A percentile compares a stretch with the other conserved stretches of the same genome.
Conservation (phyloP, 2,797 vertebrate genomes). For the Chelmon rostratus region DNA sequence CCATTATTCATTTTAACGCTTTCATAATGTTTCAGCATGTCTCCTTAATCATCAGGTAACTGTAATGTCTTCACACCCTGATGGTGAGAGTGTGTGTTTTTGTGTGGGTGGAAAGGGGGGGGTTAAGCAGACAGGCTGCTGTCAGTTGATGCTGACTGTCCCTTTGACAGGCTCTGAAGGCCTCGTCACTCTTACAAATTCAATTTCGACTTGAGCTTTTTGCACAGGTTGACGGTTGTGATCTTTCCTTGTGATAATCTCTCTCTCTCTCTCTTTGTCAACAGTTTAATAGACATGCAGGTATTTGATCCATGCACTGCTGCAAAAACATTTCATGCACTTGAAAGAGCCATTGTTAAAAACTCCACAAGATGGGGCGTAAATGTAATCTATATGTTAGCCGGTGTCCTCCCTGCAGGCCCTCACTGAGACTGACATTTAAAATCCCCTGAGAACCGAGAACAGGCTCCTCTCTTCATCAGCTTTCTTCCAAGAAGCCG, state of each 20-base stretch:
- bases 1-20: not conserved
- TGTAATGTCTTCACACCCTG: not conserved
- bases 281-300: constrained; percentile 39
- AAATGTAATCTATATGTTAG: constrained; percentile 28
- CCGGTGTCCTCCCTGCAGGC: constrained; percentile 14
- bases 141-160: constrained; percentile 58
- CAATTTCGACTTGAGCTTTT: constrained; percentile 41
- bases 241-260: constrained; percentile 31
- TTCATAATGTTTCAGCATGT: not conserved
- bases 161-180: constrained; percentile 60
- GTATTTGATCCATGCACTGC: constrained; percentile 18
- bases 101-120: not conserved
- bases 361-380: constrained; percentile 21
- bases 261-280: constrained; percentile 11
- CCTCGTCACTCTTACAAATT: constrained; percentile 63
- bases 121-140: constrained; percentile 38
- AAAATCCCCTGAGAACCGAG: constrained; percentile 54
- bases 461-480: constrained; percentile 58
- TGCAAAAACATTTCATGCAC: constrained; percentile 22
- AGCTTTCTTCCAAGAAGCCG: constrained; percentile 44
- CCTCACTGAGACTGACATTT: constrained; percentile 47
- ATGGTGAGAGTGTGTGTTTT: not conserved
- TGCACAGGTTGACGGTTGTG: constrained; percentile 42
- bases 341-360: constrained; percentile 34
- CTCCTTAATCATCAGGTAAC: not conserved